These are phyloP conservation scores for Borostomias antarcticus DNA, from an alignment of 2,797 vertebrate species.

Conservation along the genomic window DNA sequence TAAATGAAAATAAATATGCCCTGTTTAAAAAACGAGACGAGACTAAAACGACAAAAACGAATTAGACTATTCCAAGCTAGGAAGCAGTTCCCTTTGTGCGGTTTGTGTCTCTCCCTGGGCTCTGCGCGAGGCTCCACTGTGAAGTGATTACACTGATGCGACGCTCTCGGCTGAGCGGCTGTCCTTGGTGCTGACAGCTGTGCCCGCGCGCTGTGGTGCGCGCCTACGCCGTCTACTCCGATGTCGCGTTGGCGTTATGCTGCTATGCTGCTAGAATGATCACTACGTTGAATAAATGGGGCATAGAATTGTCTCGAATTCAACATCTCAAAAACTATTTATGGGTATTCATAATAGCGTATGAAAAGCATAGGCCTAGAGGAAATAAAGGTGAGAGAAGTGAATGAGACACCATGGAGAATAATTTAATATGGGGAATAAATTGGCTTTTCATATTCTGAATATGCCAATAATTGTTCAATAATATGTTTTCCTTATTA, in stretches of 20 bases:
- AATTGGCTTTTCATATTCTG: too few relatives aligned
- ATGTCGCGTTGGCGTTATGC: conserved; percentile 64
- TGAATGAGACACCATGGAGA: too few relatives aligned
- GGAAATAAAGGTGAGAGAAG: too few relatives aligned
- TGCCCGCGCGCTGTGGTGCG: conserved; percentile 72
- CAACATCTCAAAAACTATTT: too few relatives aligned
- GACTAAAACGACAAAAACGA: neutral
- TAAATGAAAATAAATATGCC: neutral
- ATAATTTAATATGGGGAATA: too few relatives aligned
- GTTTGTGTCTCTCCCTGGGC: conserved; percentile 36
- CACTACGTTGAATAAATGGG: conserved; percentile 14
- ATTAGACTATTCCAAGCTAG: conserved; percentile 24
- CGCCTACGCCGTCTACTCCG: conserved; percentile 61
- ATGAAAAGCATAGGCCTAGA: too few relatives aligned
- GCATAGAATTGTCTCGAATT: conserved; percentile 32
- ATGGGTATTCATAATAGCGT: too few relatives aligned
- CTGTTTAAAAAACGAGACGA: too few relatives aligned
- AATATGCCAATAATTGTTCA: too few relatives aligned
- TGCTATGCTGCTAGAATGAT: conserved; percentile 32
- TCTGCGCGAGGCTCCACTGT: conserved; percentile 33
- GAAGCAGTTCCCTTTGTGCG: conserved; percentile 16
- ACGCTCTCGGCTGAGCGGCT: conserved; percentile 60
- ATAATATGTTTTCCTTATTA: too few relatives aligned
- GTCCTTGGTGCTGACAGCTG: conserved; percentile 85
- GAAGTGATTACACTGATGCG: conserved; percentile 42